Conservation (phyloP, 2,113 vertebrate genomes). For the Hystrix brachyura region DNA sequence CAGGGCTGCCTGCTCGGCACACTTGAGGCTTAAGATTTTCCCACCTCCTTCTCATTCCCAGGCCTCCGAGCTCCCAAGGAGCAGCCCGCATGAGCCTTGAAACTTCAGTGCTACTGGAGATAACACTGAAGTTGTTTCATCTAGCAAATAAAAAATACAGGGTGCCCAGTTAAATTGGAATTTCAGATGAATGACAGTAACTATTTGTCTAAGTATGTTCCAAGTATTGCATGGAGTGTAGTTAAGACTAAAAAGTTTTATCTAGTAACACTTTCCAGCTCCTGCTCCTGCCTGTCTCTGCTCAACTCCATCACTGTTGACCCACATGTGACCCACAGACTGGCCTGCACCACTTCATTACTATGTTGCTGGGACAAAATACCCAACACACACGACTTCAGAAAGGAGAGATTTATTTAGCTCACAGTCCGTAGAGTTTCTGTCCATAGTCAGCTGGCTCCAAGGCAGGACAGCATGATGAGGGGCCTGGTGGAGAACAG, state of each 20-base stretch:
- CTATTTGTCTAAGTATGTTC: background rate
- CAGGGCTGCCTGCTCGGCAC: background rate
- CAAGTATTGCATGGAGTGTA: background rate
- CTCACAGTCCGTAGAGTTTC: background rate
- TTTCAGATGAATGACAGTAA: background rate
- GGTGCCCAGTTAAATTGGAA: background rate
- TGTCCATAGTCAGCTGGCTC: background rate
- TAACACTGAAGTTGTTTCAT: background rate
- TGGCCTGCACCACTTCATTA: background rate
- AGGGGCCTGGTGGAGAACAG: background rate
- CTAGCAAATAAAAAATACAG: background rate
- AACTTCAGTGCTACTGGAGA: background rate
- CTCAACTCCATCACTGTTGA: background rate
- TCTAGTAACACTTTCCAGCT: background rate
- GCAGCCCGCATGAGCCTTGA: background rate
- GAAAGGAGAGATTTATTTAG: background rate
- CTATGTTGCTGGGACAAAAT: background rate
- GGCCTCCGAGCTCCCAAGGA: background rate
- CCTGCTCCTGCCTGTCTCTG: background rate
- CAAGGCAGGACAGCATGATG: background rate
- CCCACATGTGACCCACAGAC: too few species aligned
- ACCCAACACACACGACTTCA: background rate
- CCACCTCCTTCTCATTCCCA: accelerated
- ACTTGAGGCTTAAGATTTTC: too few species aligned
- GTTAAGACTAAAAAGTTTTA: background rate